These are phyloP conservation scores for Cheilosia urbana DNA, from an alignment of 2,888 invertebrate genomes.

Conservation along the genomic window DNA sequence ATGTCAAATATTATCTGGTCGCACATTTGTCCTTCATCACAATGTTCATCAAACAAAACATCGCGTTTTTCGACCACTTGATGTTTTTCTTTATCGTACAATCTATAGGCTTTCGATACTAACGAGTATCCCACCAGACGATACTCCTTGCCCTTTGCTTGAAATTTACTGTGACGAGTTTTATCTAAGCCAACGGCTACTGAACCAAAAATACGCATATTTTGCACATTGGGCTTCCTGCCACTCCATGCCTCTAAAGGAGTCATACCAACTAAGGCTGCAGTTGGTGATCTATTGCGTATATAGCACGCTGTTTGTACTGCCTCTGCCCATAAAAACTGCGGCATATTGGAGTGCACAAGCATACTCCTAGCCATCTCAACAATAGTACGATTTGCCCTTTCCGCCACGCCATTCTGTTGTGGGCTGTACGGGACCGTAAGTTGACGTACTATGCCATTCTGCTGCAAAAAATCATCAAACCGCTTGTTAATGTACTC, in stretches of 20 bases:
- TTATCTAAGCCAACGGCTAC: too few species aligned
- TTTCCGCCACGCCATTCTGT: slow-evolving; percentile 68
- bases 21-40: too few species aligned
- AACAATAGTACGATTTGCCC: slow-evolving; percentile 67
- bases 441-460: too few species aligned
- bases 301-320: too few species aligned
- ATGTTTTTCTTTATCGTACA: slow-evolving; percentile 55
- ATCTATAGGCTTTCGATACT: slow-evolving; percentile 60
- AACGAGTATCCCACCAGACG: slow-evolving; percentile 50
- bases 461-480: too few species aligned
- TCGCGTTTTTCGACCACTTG: slow-evolving; percentile 47
- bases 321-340: slow-evolving; percentile 72
- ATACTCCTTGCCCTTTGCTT: slow-evolving; percentile 8
- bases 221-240: too few species aligned
- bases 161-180: slow-evolving; percentile 32
- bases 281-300: too few species aligned
- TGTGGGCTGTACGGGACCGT: slow-evolving; percentile 62
- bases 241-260: too few species aligned
- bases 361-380: slow-evolving; percentile 78
- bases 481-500: too few species aligned
- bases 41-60: slow-evolving; percentile 56
- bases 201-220: too few species aligned
- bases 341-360: slow-evolving; percentile 76
- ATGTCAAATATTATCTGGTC: too few species aligned
- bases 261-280: too few species aligned